phyloP scores from a whole-genome alignment of 2,888 invertebrate genomes.

The Ryuthela nishihirai region DNA sequence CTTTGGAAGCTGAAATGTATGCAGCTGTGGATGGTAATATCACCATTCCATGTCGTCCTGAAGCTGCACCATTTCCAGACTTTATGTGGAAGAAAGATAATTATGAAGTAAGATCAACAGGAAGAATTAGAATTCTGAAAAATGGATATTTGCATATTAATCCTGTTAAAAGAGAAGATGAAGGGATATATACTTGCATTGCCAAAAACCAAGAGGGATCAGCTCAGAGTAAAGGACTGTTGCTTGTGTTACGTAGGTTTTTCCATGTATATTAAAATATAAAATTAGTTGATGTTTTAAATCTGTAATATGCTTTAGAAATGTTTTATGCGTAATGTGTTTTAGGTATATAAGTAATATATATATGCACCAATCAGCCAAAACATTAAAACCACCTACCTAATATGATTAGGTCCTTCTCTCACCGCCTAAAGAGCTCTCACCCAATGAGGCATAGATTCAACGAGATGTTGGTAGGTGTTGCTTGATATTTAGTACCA shows the following conservation, averaged over 20 bases:
- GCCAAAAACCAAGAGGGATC: constrained; percentile 80
- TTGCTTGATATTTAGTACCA: too few species aligned
- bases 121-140: constrained; percentile 73
- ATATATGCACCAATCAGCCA: too few species aligned
- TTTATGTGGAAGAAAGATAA: constrained; percentile 87
- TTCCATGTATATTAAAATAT: too few species aligned
- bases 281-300: not conserved
- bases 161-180: constrained; percentile 80
- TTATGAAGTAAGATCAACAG: constrained; percentile 55
- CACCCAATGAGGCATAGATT: too few species aligned
- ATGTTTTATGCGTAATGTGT: not conserved
- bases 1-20: constrained; percentile 83
- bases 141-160: constrained; percentile 82
- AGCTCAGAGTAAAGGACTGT: constrained; percentile 76
- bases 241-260: constrained; percentile 72
- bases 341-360: too few species aligned
- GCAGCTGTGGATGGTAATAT: constrained; percentile 88
- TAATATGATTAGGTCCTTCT: too few species aligned
- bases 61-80: constrained; percentile 85
- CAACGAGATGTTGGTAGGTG: too few species aligned
- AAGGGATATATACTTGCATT: constrained; percentile 78
- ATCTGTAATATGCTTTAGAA: not conserved
- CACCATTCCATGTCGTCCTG: constrained; percentile 85
- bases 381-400: too few species aligned
- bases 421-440: too few species aligned